Evolutionary conservation across 1,140 invertebrate species (phyloP), one percentile per base, ranked within the genome.

Genomic region (Brachionus manjavacas): DNA sequence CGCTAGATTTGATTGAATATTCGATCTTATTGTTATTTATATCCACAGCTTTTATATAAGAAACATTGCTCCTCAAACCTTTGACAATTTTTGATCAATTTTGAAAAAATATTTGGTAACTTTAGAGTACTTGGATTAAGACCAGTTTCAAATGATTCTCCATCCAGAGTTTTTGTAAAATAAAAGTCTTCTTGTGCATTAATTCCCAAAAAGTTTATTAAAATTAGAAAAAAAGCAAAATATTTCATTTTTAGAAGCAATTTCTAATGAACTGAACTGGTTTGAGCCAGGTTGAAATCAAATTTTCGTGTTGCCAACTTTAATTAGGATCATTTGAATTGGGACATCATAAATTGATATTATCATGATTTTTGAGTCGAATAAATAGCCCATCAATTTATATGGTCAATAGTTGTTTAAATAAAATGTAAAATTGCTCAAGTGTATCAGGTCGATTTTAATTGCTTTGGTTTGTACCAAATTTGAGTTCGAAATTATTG

Each of bases 151-250:
- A 81, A 64, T 8, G 31, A n/a, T 16, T 81, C 52, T 12, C 64
- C 79, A 43, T 81, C 52, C 6, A 81, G 23, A 14, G 52, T 68
- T 81, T 81, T 81, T 6, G 25, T 64, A 23, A 81, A 81, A 60
- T 64, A 64, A 68, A 81, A 68, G 11, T 76, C 72, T 14, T 4
- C 16, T 41, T 72, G 68, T 16, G 39, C 31, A 11, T 16, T 20
- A 41, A 20, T 72, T 72, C 8, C 8, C n/a, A 35, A 14, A 16
- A 70, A 35, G 35, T 6, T 20, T 41, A 72, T 39, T 4, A 20
- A 72, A 72, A n/a, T 41, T 72, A 72, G 0, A 43, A 72, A 72
- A 11, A 20, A 39, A 20, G 16, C 31, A n/a, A 68, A 16, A 43
- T 8, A 23, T 16, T 41, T 41, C 39, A 41, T 72, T 72, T 39